Evolutionary conservation across 2,113 vertebrate species (phyloP).

Genomic region (Dromiciops gliroides): DNA sequence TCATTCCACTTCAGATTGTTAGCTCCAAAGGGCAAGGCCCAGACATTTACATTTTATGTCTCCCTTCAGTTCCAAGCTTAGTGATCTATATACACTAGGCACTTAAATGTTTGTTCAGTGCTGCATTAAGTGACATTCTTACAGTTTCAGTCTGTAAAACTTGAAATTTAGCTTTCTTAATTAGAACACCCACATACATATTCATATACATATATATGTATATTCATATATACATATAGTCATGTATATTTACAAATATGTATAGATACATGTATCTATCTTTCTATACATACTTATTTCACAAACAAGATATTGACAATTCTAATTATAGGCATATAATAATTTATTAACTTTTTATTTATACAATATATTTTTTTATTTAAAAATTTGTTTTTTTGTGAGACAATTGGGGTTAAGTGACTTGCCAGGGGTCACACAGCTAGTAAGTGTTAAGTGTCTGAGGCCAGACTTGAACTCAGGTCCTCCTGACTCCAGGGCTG

Average conservation of each 20-base stretch:
- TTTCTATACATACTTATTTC: background rate
- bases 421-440: no score
- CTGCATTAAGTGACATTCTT: background rate
- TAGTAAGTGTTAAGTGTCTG: no score
- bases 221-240: background rate
- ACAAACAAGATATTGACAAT: background rate
- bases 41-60: background rate
- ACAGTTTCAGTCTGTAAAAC: background rate
- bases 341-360: slow-evolving; percentile 42
- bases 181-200: background rate
- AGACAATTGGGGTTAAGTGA: no score
- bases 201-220: background rate
- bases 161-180: background rate
- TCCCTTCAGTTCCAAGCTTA: background rate
- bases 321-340: background rate
- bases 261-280: background rate
- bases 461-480: no score
- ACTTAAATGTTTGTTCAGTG: background rate
- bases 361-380: no score
- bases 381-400: no score
- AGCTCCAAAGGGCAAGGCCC: background rate
- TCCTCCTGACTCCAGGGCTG: no score
- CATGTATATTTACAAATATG: background rate
- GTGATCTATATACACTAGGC: background rate
- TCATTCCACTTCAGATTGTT: background rate